phyloP scores from a whole-genome alignment of 2,888 invertebrate species.

The Dynastes tityus region DNA sequence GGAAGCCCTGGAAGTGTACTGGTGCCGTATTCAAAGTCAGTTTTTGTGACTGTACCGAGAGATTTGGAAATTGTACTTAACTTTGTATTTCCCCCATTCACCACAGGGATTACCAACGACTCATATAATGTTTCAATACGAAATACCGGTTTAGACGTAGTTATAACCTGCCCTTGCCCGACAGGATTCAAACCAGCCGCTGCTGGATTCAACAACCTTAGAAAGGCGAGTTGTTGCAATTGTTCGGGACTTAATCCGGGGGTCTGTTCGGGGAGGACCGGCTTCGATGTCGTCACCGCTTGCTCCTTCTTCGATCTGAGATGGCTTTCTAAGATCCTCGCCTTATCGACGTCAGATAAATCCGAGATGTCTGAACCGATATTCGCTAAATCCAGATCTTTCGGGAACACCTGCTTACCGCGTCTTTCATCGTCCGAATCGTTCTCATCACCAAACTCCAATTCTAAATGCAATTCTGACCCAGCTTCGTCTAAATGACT shows the following conservation, averaged over 20 bases:
- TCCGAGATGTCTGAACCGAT: conserved; percentile 81
- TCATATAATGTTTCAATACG: conserved; percentile 87
- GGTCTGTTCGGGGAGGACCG: conserved; percentile 64
- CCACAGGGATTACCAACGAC: conserved; percentile 85
- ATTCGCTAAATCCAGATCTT: conserved; percentile 81
- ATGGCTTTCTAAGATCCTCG: conserved; percentile 73
- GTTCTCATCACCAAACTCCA: conserved; percentile 88
- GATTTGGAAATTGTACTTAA: conserved; percentile 84
- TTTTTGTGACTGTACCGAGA: conserved; percentile 83
- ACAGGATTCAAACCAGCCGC: conserved; percentile 74
- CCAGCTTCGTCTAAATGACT: conserved; percentile 91
- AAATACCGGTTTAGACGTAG: conserved; percentile 84
- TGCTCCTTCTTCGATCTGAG: conserved; percentile 71
- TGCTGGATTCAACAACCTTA: conserved; percentile 80
- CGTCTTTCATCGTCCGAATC: conserved; percentile 75
- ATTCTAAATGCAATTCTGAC: conserved; percentile 87
- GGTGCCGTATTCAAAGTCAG: conserved; percentile 84
- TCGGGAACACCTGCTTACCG: conserved; percentile 73
- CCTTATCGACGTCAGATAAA: conserved; percentile 80
- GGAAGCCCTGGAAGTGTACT: conserved; percentile 77
- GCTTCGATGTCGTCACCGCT: conserved; percentile 59
- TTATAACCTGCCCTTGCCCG: conserved; percentile 79
- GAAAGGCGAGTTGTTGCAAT: conserved; percentile 82
- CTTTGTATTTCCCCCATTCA: conserved; percentile 83
- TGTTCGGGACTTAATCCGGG: conserved; percentile 80